These are phyloP conservation scores for Polyergus mexicanus DNA, from an alignment of 1,140 invertebrate genomes.

Conservation along the genomic window DNA sequence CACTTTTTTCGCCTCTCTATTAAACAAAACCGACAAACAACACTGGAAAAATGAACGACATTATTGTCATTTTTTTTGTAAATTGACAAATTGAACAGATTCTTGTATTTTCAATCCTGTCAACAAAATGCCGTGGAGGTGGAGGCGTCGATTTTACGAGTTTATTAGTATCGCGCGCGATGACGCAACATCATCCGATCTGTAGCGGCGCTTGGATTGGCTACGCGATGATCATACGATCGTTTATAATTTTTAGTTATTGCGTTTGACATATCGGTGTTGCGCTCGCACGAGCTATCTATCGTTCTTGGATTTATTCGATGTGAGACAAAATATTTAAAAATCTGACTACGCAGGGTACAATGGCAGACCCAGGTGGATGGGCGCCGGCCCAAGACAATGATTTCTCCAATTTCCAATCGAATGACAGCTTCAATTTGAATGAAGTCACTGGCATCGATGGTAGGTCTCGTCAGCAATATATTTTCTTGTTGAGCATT, in stretches of 20 bases:
- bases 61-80: too few relatives aligned
- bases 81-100: too few relatives aligned
- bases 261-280: constrained; percentile 72
- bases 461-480: constrained; percentile 75
- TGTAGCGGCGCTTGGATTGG: constrained; percentile 75
- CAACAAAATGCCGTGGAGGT: too few relatives aligned
- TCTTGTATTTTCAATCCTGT: too few relatives aligned
- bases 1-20: too few relatives aligned
- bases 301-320: constrained; percentile 27
- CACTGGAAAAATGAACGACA: too few relatives aligned
- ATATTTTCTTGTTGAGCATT: too few relatives aligned
- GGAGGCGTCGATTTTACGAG: background rate
- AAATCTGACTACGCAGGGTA: constrained; percentile 18
- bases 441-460: constrained; percentile 84
- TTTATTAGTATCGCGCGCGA: constrained; percentile 63
- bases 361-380: constrained; percentile 81
- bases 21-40: too few relatives aligned
- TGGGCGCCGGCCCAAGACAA: constrained; percentile 80
- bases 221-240: constrained; percentile 75
- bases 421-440: constrained; percentile 82
- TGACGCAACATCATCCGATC: constrained; percentile 83
- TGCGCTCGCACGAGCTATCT: background rate
- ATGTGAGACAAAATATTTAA: constrained; percentile 53
- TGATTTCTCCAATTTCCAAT: constrained; percentile 81
- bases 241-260: constrained; percentile 76